phyloP scores from a whole-genome alignment of 1,140 invertebrate species.

The Pollicipes pollicipes region DNA sequence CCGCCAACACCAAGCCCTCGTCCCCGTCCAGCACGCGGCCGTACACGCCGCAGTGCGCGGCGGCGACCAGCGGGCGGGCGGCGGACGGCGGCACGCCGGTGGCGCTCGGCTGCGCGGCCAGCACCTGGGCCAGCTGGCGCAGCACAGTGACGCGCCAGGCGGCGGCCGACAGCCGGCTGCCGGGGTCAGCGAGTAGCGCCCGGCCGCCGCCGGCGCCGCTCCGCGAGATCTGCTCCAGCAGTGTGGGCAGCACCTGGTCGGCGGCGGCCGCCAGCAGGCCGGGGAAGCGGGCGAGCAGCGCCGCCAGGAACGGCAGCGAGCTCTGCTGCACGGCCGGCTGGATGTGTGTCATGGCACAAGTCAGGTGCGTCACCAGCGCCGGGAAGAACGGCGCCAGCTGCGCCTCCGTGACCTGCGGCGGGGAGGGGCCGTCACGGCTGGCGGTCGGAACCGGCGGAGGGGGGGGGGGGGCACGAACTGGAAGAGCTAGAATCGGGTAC shows the following conservation, averaged over 20 bases:
- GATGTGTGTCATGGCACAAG: slow-evolving; percentile 73
- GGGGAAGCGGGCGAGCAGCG: slow-evolving; percentile 40
- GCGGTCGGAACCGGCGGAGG: too few relatives aligned
- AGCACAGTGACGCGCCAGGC: neutral
- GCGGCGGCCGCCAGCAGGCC: slow-evolving; percentile 40
- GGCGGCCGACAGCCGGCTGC: neutral
- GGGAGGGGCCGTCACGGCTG: neutral
- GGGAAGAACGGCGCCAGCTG: slow-evolving; percentile 46
- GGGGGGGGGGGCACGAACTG: too few relatives aligned
- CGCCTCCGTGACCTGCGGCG: slow-evolving; percentile 23
- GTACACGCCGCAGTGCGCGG: neutral
- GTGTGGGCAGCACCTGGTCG: slow-evolving; percentile 49
- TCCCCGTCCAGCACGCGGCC: neutral
- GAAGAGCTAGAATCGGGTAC: too few relatives aligned
- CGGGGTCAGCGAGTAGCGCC: neutral
- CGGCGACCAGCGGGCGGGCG: neutral
- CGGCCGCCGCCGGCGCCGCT: neutral
- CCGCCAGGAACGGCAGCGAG: slow-evolving; percentile 54
- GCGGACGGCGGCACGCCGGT: neutral
- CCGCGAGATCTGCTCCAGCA: slow-evolving; percentile 52
- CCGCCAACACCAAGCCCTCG: neutral
- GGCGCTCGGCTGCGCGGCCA: neutral
- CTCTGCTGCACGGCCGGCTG: slow-evolving; percentile 57
- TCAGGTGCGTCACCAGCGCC: slow-evolving; percentile 51
- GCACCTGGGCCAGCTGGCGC: neutral